Base-by-base conservation (phyloP, 2,888 invertebrate genomes). In the Thalpophila matura region DNA sequence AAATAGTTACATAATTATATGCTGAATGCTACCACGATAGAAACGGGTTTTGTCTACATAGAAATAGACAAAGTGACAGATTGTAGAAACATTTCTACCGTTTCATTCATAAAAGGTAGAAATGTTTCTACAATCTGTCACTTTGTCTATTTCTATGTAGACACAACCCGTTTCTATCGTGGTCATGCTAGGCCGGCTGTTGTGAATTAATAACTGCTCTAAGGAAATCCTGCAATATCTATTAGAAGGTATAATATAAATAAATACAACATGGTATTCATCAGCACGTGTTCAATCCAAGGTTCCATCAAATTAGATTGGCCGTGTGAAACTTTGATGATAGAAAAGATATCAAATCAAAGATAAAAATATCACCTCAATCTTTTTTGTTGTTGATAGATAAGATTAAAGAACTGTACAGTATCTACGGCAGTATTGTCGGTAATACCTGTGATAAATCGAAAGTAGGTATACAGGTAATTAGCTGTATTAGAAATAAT, bases 221-320 rank as follows among this genome's bases (percentile, higher is more conserved):
- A 16, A 62, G 62, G 62, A 62, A 68, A 68, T 59, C 42, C 62
- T 67, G 35, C 26, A 43, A 58, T 67, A 62, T n/a, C n/a, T n/a
- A n/a, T 35, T 29, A 62, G 18, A 57, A 68, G n/a, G 4, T 14
- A 68, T 59, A 24, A 37, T 37, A 69, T 58, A 27, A 27, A 62
- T 69, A 65, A 69, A 49, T n/a, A 31, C 35, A 71, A 33, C 43
- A 31, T 45, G 64, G 64, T 14, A 27, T 37, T 40, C 18, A 24
- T 42, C 20, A 70, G 10, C 71, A 38, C 71, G 22, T 49, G 37
- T 37, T 18, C n/a, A n/a, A n/a, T n/a, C 31, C 42, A 71, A 50
- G 59, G 42, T 37, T 35, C 14, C 24, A 14, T 12, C 24, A 66
- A 66, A 66, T 67, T 20, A 37, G 29, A 59, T n/a, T 7, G 18